phyloP scores from a whole-genome alignment of 2,113 vertebrate genomes.

The Todiramphus chloris region DNA sequence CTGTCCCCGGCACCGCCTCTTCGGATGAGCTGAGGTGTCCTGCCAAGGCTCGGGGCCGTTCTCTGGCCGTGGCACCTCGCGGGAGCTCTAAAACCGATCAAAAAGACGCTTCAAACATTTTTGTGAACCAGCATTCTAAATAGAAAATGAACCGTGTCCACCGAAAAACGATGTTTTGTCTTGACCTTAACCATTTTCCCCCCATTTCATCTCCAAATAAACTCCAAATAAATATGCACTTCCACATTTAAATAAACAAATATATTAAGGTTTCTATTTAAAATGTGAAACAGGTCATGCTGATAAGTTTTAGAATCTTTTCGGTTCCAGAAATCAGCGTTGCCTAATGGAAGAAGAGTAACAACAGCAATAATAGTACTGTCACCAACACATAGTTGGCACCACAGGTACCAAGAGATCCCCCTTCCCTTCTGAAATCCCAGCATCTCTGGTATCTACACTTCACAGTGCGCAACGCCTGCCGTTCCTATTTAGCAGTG shows the following conservation, averaged over 20 bases:
- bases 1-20: fast-evolving
- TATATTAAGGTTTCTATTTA: neutral
- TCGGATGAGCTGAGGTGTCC: fast-evolving
- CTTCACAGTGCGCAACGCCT: neutral
- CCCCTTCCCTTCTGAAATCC: neutral
- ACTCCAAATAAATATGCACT: neutral
- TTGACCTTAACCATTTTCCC: neutral
- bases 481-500: neutral
- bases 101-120: neutral
- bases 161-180: neutral
- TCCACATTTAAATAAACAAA: neutral
- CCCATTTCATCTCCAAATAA: no score
- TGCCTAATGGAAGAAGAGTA: neutral
- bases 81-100: neutral
- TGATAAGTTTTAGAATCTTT: neutral
- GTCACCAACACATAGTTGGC: neutral
- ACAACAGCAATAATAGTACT: neutral
- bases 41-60: fast-evolving
- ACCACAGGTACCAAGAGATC: neutral
- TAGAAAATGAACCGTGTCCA: neutral
- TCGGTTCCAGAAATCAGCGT: neutral
- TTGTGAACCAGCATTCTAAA: neutral
- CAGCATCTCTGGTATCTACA: neutral
- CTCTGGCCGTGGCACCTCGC: fast-evolving
- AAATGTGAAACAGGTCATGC: neutral